These are phyloP conservation scores for Falco concolor DNA, from an alignment of 2,797 vertebrate genomes.

Conservation along the genomic window DNA sequence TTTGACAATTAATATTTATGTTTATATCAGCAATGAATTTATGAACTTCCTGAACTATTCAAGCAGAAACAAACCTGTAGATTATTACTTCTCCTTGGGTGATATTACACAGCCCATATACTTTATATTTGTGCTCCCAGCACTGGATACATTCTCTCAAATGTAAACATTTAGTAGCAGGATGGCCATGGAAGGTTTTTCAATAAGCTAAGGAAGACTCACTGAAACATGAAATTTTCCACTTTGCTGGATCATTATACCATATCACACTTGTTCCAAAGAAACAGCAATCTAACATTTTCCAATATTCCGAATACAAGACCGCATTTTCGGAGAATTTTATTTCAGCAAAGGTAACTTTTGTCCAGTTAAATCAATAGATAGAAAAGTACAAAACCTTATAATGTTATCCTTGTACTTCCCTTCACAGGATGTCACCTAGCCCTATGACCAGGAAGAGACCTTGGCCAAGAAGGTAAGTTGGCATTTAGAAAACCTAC, in stretches of 20 bases:
- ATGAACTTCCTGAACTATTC: neutral
- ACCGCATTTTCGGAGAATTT: neutral
- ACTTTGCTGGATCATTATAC: neutral
- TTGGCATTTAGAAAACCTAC: neutral
- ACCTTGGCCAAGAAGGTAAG: neutral
- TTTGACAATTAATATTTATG: neutral
- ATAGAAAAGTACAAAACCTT: neutral
- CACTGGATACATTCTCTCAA: neutral
- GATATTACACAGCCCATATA: neutral
- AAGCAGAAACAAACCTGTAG: neutral
- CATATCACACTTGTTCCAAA: neutral
- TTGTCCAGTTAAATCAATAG: neutral
- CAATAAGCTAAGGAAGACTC: neutral
- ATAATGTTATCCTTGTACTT: neutral
- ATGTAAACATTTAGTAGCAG: neutral
- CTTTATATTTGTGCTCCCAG: neutral
- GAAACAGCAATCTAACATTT: neutral
- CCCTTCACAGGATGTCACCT: neutral
- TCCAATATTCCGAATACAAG: neutral
- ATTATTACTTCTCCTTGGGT: neutral
- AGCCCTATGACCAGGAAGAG: neutral
- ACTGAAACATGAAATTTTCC: neutral
- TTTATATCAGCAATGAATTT: neutral
- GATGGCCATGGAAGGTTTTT: neutral
- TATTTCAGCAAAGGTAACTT: neutral